phyloP scores from a whole-genome alignment of 1,140 invertebrate genomes.

The Ooceraea biroi region DNA sequence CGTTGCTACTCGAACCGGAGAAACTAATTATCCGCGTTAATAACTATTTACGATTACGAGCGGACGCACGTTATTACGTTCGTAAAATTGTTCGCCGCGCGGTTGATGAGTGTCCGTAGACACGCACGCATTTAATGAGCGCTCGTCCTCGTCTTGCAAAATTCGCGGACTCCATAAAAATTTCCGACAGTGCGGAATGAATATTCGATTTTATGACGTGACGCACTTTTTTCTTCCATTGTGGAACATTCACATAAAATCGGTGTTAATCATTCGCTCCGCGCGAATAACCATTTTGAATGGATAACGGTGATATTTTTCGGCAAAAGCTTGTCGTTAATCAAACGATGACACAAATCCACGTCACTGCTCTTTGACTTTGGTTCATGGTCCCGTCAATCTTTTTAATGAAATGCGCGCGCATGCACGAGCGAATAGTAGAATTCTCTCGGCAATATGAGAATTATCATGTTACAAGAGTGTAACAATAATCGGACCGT shows the following conservation, averaged over 20 bases:
- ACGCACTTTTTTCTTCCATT: neutral
- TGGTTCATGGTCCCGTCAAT: neutral
- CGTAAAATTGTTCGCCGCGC: slow-evolving; percentile 24
- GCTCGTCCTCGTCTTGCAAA: slow-evolving; percentile 17
- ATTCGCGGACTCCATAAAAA: slow-evolving; percentile 54
- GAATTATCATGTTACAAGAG: slow-evolving; percentile 40
- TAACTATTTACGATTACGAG: slow-evolving; percentile 56
- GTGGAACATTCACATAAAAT: slow-evolving; percentile 32
- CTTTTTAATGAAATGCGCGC: slow-evolving; percentile 38
- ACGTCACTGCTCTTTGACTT: neutral
- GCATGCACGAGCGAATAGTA: neutral
- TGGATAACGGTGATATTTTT: neutral
- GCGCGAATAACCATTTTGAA: neutral
- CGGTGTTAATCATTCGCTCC: slow-evolving; percentile 2
- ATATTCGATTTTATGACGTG: slow-evolving; percentile 18
- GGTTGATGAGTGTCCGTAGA: slow-evolving; percentile 14
- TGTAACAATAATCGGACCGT: slow-evolving; percentile 35
- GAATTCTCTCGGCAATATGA: slow-evolving; percentile 6
- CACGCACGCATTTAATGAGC: slow-evolving; percentile 40
- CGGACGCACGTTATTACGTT: slow-evolving; percentile 33
- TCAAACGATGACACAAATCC: slow-evolving; percentile 15
- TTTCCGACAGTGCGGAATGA: neutral
- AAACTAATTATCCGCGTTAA: slow-evolving; percentile 49
- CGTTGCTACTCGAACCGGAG: neutral
- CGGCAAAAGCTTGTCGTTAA: slow-evolving; percentile 22